Conservation (phyloP, 2,888 invertebrate genomes). For the Myopa testacea region DNA sequence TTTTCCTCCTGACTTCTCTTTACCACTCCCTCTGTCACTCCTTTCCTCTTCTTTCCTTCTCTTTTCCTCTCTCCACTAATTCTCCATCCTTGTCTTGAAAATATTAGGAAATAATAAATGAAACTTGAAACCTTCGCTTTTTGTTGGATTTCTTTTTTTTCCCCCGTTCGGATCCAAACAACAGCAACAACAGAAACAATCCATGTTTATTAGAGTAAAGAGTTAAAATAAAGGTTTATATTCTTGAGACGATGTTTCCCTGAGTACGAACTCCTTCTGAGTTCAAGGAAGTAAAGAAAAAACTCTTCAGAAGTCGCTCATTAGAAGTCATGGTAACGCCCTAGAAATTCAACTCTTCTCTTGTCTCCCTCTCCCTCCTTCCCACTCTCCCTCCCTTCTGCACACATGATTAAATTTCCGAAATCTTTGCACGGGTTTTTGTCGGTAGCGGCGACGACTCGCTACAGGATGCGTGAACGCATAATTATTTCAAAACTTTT, state of each 20-base stretch:
- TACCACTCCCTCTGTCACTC: neutral
- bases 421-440: conserved; percentile 11
- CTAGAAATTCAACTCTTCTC: conserved; percentile 20
- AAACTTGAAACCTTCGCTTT: conserved; percentile 6
- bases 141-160: too few relatives aligned
- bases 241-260: neutral
- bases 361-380: neutral
- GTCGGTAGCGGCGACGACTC: neutral
- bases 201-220: too few relatives aligned
- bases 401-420: conserved; percentile 36
- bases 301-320: neutral
- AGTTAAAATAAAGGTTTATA: conserved; percentile 1
- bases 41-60: neutral
- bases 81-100: neutral
- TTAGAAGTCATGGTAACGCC: conserved; percentile 31
- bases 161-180: too few relatives aligned
- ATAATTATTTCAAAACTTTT: conserved; percentile 42
- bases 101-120: conserved; percentile 22
- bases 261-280: neutral
- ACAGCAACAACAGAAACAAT: too few relatives aligned
- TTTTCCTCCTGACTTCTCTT: neutral
- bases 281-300: too few relatives aligned
- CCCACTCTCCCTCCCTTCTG: neutral
- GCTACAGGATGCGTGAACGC: conserved; percentile 25
- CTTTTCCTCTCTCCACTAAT: neutral